phyloP scores from a whole-genome alignment of 1,140 invertebrate genomes.

The Sinonovacula constricta region DNA sequence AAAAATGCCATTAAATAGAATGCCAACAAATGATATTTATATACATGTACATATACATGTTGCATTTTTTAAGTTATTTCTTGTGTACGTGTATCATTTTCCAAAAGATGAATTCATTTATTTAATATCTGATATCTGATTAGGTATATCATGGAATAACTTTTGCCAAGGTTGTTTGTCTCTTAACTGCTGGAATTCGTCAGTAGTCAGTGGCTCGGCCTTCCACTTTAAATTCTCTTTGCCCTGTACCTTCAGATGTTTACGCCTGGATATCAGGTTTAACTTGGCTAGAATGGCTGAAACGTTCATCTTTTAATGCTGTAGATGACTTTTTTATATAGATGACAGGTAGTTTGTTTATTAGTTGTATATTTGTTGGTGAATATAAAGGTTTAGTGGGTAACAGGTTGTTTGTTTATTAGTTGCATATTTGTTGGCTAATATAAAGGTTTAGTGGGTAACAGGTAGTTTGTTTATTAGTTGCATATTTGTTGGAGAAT shows the following conservation, averaged over 20 bases:
- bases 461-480: too few species aligned
- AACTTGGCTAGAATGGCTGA: constrained; percentile 25
- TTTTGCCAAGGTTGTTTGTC: constrained; percentile 32
- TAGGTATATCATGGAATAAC: not conserved
- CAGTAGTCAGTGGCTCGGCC: constrained; percentile 15
- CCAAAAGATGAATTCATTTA: not conserved
- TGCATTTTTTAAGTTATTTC: too few species aligned
- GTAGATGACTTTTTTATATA: constrained; percentile 29
- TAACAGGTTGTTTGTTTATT: too few species aligned
- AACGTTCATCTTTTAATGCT: constrained; percentile 36
- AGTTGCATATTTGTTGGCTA: too few species aligned
- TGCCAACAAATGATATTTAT: constrained; percentile 21
- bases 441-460: too few species aligned
- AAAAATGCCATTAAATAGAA: not conserved
- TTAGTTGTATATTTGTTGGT: too few species aligned
- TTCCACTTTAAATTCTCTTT: constrained; percentile 34
- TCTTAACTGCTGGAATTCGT: constrained; percentile 26
- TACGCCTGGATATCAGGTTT: constrained; percentile 28
- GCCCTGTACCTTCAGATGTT: constrained; percentile 28
- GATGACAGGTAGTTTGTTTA: too few species aligned
- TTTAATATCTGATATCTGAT: not conserved
- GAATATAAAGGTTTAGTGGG: too few species aligned
- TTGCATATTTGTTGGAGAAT: too few species aligned
- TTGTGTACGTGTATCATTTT: constrained; percentile 25
- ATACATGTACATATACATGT: constrained; percentile 9